A percentile compares a stretch with the other conserved stretches of the same genome.
Evolutionary conservation across 2,797 vertebrate genomes (phyloP).

Genomic region (Sebastes variabilis): DNA sequence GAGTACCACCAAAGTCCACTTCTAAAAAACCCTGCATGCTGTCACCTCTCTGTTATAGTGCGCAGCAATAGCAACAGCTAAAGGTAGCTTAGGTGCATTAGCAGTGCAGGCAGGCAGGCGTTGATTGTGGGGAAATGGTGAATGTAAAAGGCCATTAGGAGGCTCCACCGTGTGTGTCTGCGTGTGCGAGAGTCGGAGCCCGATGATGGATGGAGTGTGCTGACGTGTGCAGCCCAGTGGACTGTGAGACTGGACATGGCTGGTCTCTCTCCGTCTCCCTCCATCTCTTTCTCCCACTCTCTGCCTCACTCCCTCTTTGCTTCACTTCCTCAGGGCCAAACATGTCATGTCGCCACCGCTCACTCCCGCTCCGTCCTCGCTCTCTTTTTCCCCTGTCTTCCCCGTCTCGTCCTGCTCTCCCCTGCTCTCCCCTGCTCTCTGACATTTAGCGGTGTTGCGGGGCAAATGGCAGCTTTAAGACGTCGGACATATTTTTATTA

Average conservation of each 20-base stretch:
- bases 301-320: conserved; percentile 63
- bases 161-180: conserved; percentile 37
- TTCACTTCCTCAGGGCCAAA: conserved; percentile 77
- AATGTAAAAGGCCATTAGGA: conserved; percentile 80
- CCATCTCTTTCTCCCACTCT: conserved; percentile 64
- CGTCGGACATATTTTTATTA: conserved; percentile 60
- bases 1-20: not conserved
- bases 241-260: conserved; percentile 84
- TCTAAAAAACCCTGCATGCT: not conserved
- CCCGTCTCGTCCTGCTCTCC: conserved; percentile 1
- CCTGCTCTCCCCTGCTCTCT: conserved; percentile 2
- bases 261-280: conserved; percentile 72
- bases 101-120: conserved; percentile 57
- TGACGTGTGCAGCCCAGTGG: conserved; percentile 80
- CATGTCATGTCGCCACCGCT: conserved; percentile 65
- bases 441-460: conserved; percentile 62
- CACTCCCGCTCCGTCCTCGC: conserved; percentile 37
- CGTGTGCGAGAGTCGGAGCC: conserved; percentile 41
- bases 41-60: conserved; percentile 12
- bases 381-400: conserved; percentile 5
- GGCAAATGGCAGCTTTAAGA: conserved; percentile 57
- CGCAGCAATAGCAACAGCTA: not conserved
- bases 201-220: conserved; percentile 81
- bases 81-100: conserved; percentile 64
- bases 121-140: conserved; percentile 74